These are phyloP conservation scores for Drosophila neotestacea DNA, from an alignment of 2,888 invertebrate species.

Conservation along the genomic window DNA sequence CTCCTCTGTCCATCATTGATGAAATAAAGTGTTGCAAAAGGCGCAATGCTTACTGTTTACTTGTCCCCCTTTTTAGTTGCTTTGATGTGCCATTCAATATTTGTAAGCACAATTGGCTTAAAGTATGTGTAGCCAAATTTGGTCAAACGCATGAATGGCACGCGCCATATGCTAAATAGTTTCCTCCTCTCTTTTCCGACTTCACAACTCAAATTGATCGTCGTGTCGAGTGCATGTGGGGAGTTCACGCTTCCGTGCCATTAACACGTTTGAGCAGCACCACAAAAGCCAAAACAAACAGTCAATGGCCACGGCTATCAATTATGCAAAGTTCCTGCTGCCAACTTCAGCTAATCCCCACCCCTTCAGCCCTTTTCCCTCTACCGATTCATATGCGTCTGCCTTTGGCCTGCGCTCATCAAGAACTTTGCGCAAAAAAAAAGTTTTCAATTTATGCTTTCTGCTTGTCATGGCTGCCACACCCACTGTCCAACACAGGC, in stretches of 20 bases:
- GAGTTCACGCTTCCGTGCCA: constrained; percentile 79
- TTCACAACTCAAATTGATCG: background rate
- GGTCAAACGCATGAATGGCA: constrained; percentile 75
- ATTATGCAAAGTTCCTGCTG: constrained; percentile 76
- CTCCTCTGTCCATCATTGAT: constrained; percentile 16
- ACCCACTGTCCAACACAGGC: constrained; percentile 36
- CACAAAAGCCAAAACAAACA: constrained; percentile 29
- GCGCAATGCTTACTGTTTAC: constrained; percentile 20
- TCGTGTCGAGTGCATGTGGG: constrained; percentile 28
- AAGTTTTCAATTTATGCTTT: constrained; percentile 64
- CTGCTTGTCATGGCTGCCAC: constrained; percentile 65
- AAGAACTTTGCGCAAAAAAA: constrained; percentile 49
- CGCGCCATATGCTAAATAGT: constrained; percentile 79
- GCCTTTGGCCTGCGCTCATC: constrained; percentile 9
- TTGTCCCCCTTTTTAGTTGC: constrained; percentile 15
- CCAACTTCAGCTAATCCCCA: constrained; percentile 18
- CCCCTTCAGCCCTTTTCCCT: background rate
- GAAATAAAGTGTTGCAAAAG: constrained; percentile 22
- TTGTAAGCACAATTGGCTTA: constrained; percentile 63
- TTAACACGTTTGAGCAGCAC: constrained; percentile 68
- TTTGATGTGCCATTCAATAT: constrained; percentile 41
- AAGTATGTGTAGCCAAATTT: constrained; percentile 63
- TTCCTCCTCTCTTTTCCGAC: constrained; percentile 1
- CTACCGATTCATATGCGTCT: constrained; percentile 7
- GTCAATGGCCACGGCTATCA: constrained; percentile 59